phyloP scores from a whole-genome alignment of 2,797 vertebrate species.

The Notolabrus celidotus region DNA sequence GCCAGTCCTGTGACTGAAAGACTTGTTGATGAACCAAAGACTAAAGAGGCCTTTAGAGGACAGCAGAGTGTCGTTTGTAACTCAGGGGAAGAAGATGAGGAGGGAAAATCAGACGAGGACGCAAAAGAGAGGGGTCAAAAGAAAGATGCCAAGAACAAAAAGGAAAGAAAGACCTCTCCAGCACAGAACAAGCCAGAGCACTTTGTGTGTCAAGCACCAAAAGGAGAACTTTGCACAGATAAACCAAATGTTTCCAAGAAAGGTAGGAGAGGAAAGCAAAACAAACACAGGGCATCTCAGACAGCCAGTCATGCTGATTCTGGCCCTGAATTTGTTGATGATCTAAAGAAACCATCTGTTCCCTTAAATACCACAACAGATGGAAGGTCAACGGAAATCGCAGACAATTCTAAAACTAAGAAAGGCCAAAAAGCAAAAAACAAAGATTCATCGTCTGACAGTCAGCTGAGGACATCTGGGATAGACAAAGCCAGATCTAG shows the following conservation, averaged over 20 bases:
- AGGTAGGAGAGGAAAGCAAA: conserved; percentile 74
- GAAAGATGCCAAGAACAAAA: conserved; percentile 40
- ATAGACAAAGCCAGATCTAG: conserved; percentile 31
- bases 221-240: conserved; percentile 66
- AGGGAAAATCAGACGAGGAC: conserved; percentile 30
- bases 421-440: conserved; percentile 37
- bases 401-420: conserved; percentile 42
- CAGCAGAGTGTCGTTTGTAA: conserved; percentile 61
- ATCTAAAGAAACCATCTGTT: conserved; percentile 65
- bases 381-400: conserved; percentile 36
- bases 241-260: conserved; percentile 66
- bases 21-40: conserved; percentile 76
- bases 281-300: conserved; percentile 56
- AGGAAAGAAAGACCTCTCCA: conserved; percentile 46
- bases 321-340: conserved; percentile 53
- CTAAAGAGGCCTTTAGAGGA: conserved; percentile 62
- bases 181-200: conserved; percentile 50
- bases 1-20: conserved; percentile 46
- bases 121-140: conserved; percentile 34
- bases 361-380: conserved; percentile 46
- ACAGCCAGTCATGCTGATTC: conserved; percentile 48
- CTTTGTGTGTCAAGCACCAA: conserved; percentile 31
- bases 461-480: conserved; percentile 41
- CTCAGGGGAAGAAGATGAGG: conserved; percentile 63
- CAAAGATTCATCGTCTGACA: conserved; percentile 29